These are phyloP conservation scores for Daktulosphaira vitifoliae DNA, from an alignment of 1,140 invertebrate genomes.

Conservation along the genomic window DNA sequence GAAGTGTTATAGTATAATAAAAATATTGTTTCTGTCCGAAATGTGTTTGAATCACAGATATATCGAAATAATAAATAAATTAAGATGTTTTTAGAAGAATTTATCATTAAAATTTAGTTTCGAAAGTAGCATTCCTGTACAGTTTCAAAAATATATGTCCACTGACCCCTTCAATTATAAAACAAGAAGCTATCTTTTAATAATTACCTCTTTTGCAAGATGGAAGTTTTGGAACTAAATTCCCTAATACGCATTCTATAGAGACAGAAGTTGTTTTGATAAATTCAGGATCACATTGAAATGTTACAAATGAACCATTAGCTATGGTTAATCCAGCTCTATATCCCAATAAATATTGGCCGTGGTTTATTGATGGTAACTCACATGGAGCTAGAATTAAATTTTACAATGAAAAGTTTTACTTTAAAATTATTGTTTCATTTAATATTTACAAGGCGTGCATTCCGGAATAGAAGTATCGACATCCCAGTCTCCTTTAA, in stretches of 20 bases:
- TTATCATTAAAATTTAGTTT: too few species aligned
- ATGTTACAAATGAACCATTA: slow-evolving; percentile 60
- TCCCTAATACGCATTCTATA: slow-evolving; percentile 59
- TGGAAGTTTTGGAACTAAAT: slow-evolving; percentile 52
- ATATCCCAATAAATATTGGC: slow-evolving; percentile 66
- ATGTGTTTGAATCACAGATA: too few species aligned
- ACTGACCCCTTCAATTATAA: too few species aligned
- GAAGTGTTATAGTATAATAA: too few species aligned
- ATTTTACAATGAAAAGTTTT: not conserved
- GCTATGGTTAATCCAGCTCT: slow-evolving; percentile 65
- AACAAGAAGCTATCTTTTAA: not conserved
- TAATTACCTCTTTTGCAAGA: slow-evolving; percentile 44
- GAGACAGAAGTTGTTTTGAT: slow-evolving; percentile 45
- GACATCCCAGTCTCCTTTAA: slow-evolving; percentile 68
- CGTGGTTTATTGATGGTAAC: slow-evolving; percentile 59
- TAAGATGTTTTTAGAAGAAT: too few species aligned
- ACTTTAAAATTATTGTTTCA: too few species aligned
- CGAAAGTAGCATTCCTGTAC: too few species aligned
- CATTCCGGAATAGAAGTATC: slow-evolving; percentile 61
- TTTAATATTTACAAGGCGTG: slow-evolving; percentile 50
- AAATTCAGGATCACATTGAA: slow-evolving; percentile 57
- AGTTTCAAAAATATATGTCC: too few species aligned
- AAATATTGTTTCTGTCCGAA: too few species aligned
- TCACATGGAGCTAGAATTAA: slow-evolving; percentile 53
- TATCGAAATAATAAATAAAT: too few species aligned